Evolutionary conservation across 2,888 invertebrate genomes (phyloP).

Genomic region (Eupeodes luniger): DNA sequence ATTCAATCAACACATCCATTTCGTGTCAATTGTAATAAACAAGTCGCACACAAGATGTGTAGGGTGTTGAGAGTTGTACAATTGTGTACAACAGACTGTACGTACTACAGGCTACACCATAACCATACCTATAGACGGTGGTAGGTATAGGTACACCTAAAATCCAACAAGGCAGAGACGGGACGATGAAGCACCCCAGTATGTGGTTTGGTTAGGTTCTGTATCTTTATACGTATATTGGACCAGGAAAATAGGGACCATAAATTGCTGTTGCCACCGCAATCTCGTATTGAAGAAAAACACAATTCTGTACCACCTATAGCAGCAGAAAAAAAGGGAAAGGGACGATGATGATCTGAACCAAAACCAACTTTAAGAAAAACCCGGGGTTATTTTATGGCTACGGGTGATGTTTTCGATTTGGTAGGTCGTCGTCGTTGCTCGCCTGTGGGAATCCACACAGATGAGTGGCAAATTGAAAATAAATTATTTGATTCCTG

Average conservation of each 20-base stretch:
- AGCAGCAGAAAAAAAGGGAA: not conserved
- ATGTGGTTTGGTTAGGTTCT: slow-evolving; percentile 19
- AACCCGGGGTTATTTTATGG: not conserved
- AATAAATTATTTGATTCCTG: slow-evolving; percentile 74
- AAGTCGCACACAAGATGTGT: slow-evolving; percentile 60
- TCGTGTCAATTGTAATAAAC: slow-evolving; percentile 74
- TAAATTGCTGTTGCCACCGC: slow-evolving; percentile 68
- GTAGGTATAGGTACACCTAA: not conserved
- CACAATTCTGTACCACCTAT: slow-evolving; percentile 9
- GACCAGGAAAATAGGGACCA: slow-evolving; percentile 58
- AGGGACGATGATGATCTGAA: too few species aligned
- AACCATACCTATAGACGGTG: not conserved
- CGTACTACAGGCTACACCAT: not conserved
- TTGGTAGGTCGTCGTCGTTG: slow-evolving; percentile 27
- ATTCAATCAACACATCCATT: slow-evolving; percentile 74
- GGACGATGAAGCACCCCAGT: slow-evolving; percentile 7
- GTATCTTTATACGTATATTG: not conserved
- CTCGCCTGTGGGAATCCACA: slow-evolving; percentile 61
- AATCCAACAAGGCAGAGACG: not conserved
- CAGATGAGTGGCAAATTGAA: slow-evolving; percentile 73
- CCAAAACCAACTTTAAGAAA: not conserved
- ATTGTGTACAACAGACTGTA: slow-evolving; percentile 9
- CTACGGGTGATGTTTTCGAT: slow-evolving; percentile 5
- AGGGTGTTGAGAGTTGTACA: slow-evolving; percentile 27
- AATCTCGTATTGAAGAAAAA: slow-evolving; percentile 43